phyloP scores from a whole-genome alignment of 2,113 vertebrate species.

The Pongo pygmaeus region DNA sequence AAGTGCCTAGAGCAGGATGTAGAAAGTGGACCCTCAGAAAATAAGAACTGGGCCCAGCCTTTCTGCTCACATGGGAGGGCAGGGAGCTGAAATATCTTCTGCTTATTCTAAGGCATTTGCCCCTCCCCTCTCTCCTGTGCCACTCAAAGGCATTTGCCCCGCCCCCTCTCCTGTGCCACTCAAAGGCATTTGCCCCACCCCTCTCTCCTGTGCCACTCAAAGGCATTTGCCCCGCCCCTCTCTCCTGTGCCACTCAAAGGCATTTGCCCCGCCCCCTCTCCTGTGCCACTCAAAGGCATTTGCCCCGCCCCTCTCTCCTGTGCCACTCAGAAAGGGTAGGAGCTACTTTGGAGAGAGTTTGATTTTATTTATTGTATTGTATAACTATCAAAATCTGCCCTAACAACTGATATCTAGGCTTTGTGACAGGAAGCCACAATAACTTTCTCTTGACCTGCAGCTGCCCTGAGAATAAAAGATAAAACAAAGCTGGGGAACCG shows the following conservation, averaged over 20 bases:
- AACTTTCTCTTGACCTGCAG: background rate
- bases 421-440: background rate
- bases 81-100: background rate
- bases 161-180: background rate
- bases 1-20: background rate
- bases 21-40: background rate
- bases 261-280: background rate
- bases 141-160: background rate
- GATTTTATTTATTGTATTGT: background rate
- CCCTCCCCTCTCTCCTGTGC: background rate
- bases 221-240: background rate
- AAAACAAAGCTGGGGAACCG: background rate
- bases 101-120: background rate
- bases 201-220: background rate
- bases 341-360: background rate
- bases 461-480: background rate
- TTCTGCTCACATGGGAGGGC: background rate
- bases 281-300: background rate
- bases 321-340: background rate
- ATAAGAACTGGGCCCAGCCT: background rate
- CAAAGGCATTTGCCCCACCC: background rate
- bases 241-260: background rate
- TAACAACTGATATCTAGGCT: background rate
- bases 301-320: background rate
- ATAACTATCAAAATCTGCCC: background rate